phyloP scores from a whole-genome alignment of 1,140 invertebrate species.

The Ceratosolen solmsi region DNA sequence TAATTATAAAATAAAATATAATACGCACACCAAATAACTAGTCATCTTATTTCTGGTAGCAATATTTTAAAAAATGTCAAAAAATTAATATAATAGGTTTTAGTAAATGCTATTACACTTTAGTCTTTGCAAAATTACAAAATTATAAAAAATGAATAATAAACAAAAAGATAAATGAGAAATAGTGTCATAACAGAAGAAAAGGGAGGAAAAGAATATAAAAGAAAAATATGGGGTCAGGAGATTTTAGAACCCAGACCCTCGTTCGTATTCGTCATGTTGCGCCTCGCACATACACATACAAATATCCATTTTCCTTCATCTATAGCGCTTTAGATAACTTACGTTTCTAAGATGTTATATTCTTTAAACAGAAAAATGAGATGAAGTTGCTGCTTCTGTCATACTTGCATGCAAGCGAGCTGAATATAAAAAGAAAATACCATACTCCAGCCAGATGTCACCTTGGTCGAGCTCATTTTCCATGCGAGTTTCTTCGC shows the following conservation, averaged over 20 bases:
- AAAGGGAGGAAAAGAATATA: constrained; percentile 2
- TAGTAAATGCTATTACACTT: no score
- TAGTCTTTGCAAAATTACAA: no score
- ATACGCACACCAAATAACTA: no score
- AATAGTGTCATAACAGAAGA: constrained; percentile 1
- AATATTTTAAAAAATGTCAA: no score
- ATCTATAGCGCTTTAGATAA: constrained; percentile 38
- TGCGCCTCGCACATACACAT: constrained; percentile 59
- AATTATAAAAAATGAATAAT: constrained; percentile 47
- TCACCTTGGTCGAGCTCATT: constrained; percentile 57
- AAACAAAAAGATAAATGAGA: constrained; percentile 19
- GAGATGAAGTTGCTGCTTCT: not conserved
- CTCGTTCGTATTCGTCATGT: constrained; percentile 60
- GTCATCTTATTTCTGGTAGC: no score
- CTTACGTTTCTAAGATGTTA: constrained; percentile 34
- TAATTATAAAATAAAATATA: no score
- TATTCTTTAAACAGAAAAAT: not conserved
- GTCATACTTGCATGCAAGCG: not conserved
- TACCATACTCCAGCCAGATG: constrained; percentile 63
- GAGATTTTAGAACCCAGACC: constrained; percentile 15
- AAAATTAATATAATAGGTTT: no score
- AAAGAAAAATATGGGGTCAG: constrained; percentile 46
- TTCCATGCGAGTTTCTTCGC: constrained; percentile 53
- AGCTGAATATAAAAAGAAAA: constrained; percentile 50
- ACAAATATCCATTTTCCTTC: constrained; percentile 57